Conservation (phyloP, 2,797 vertebrate species). For the Thunnus albacares region DNA sequence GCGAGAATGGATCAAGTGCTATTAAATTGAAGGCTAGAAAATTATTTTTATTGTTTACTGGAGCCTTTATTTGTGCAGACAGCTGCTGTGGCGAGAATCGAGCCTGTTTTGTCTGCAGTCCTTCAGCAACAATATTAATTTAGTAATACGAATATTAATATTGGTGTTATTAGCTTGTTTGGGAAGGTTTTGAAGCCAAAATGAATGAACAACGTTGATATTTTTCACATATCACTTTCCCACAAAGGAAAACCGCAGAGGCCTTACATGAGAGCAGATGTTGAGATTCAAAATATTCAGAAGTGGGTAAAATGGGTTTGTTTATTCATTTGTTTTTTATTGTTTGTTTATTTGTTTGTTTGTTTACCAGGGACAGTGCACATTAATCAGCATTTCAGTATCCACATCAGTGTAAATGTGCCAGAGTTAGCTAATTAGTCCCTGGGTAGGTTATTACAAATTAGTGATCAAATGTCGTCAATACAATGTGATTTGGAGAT, state of each 20-base stretch:
- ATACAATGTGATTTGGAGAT: too few relatives aligned
- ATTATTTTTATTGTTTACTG: background rate
- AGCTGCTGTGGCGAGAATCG: background rate
- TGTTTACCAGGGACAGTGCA: too few relatives aligned
- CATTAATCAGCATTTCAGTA: too few relatives aligned
- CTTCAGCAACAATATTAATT: background rate
- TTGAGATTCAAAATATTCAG: background rate
- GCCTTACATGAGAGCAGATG: background rate
- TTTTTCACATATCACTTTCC: background rate
- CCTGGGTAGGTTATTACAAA: too few relatives aligned
- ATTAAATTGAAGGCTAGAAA: background rate
- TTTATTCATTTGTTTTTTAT: background rate
- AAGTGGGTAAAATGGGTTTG: slow-evolving; percentile 1
- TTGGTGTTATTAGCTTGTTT: background rate
- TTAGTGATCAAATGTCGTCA: too few relatives aligned
- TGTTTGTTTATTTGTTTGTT: too few relatives aligned
- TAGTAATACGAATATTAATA: background rate
- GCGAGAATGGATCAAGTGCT: background rate
- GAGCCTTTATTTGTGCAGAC: background rate
- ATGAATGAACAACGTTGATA: background rate
- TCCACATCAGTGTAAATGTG: too few relatives aligned
- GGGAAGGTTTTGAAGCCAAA: background rate
- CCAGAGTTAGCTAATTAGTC: too few relatives aligned
- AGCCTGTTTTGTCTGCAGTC: slow-evolving; percentile 5
- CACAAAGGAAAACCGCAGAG: background rate